Evolutionary conservation across 2,113 vertebrate genomes (phyloP).

Genomic region (Lanius ludovicianus): DNA sequence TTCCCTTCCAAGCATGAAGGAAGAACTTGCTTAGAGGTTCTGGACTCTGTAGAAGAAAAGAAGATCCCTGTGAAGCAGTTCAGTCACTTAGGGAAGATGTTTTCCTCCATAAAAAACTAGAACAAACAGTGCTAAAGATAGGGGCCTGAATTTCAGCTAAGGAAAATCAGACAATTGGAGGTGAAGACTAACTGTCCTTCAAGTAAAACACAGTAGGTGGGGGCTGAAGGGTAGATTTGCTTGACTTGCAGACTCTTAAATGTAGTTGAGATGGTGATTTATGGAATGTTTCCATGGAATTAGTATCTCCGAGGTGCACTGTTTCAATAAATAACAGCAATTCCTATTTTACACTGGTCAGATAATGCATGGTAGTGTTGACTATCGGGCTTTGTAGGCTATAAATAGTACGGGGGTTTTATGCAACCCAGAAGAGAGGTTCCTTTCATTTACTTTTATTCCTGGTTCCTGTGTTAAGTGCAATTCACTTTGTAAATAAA

Average conservation of each 20-base stretch:
- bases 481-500: slow-evolving; percentile 70
- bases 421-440: neutral
- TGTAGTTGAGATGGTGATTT: neutral
- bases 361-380: neutral
- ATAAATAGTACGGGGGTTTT: neutral
- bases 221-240: neutral
- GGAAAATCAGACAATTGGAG: neutral
- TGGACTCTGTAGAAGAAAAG: neutral
- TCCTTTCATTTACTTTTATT: neutral
- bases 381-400: neutral
- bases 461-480: slow-evolving; percentile 48
- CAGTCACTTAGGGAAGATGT: neutral
- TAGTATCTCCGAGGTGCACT: neutral
- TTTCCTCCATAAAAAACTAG: neutral
- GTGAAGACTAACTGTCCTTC: neutral
- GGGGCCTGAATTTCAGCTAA: neutral
- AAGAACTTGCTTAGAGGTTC: neutral
- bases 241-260: neutral
- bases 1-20: neutral
- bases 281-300: neutral
- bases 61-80: neutral
- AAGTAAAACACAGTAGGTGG: neutral
- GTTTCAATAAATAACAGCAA: neutral
- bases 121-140: neutral
- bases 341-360: neutral